Evolutionary conservation across 2,888 invertebrate species (phyloP).

Genomic region (Cyrtodaria siliqua): DNA sequence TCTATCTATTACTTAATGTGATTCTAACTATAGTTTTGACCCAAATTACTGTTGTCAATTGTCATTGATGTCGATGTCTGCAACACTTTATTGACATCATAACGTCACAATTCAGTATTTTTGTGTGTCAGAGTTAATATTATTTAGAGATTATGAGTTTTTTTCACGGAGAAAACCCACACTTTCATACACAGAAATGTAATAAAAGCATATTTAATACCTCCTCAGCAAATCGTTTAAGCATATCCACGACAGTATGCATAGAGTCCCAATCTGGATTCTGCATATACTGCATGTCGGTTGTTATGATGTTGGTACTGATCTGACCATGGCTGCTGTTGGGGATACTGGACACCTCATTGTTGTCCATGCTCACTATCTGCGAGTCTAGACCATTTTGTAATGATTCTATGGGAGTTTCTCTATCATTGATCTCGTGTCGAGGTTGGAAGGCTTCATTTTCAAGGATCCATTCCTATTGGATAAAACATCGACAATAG

Average conservation of each 20-base stretch:
- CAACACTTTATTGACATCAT: too few relatives aligned
- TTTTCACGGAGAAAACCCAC: too few relatives aligned
- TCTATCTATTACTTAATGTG: too few relatives aligned
- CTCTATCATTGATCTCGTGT: constrained; percentile 89
- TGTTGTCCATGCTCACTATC: background rate
- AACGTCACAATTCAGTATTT: too few relatives aligned
- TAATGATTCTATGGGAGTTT: constrained; percentile 69
- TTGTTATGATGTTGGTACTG: constrained; percentile 25
- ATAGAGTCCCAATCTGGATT: constrained; percentile 86
- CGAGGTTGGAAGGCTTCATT: constrained; percentile 94
- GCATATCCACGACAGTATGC: constrained; percentile 91
- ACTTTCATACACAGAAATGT: too few relatives aligned
- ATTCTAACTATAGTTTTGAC: too few relatives aligned
- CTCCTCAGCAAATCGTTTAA: constrained; percentile 93
- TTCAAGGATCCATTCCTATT: constrained; percentile 90
- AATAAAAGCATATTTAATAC: too few relatives aligned
- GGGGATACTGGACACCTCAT: background rate
- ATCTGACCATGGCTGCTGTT: background rate
- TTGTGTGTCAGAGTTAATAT: too few relatives aligned
- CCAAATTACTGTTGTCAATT: too few relatives aligned
- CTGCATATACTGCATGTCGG: constrained; percentile 43
- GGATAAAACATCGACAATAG: background rate
- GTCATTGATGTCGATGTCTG: too few relatives aligned
- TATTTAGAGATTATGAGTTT: too few relatives aligned
- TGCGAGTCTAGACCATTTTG: constrained; percentile 63